phyloP scores from a whole-genome alignment of 2,113 vertebrate genomes.

The Cyanistes caeruleus region DNA sequence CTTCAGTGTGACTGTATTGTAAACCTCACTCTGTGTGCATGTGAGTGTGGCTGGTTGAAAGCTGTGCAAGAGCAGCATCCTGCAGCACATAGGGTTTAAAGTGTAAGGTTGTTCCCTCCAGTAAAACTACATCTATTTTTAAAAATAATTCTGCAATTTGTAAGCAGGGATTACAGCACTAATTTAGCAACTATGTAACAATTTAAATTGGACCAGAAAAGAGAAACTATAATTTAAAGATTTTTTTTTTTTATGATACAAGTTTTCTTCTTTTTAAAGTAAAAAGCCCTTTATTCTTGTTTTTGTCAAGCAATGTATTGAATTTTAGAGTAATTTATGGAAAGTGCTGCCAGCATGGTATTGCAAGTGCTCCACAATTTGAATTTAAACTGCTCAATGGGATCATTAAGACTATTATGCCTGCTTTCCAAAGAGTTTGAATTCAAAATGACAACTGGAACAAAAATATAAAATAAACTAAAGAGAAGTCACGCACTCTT shows the following conservation, averaged over 20 bases:
- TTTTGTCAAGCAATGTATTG: slow-evolving; percentile 69
- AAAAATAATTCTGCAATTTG: slow-evolving; percentile 65
- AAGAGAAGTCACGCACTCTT: slow-evolving; percentile 58
- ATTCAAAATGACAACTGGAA: slow-evolving; percentile 78
- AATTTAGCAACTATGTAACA: slow-evolving; percentile 72
- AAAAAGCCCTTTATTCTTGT: slow-evolving; percentile 64
- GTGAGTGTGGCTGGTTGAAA: not conserved
- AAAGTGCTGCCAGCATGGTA: slow-evolving; percentile 76
- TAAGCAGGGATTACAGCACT: slow-evolving; percentile 63
- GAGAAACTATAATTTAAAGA: slow-evolving; percentile 76
- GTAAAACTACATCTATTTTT: slow-evolving; percentile 56
- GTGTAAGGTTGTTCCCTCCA: slow-evolving; percentile 25
- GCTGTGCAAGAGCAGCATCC: not conserved
- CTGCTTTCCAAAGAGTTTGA: slow-evolving; percentile 77
- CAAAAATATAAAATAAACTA: slow-evolving; percentile 69
- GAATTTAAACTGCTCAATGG: slow-evolving; percentile 82
- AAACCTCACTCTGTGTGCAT: not conserved
- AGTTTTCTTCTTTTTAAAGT: slow-evolving; percentile 56
- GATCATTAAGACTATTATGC: slow-evolving; percentile 84
- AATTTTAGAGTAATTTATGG: slow-evolving; percentile 81
- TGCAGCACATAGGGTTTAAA: not conserved
- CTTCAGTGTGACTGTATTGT: not conserved
- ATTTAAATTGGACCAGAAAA: slow-evolving; percentile 72
- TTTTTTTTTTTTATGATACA: slow-evolving; percentile 48
- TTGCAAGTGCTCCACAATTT: slow-evolving; percentile 80